A percentile compares a stretch with the other conserved stretches of the same genome.
phyloP scores from a whole-genome alignment of 2,113 vertebrate genomes.

The Archilochus colubris region DNA sequence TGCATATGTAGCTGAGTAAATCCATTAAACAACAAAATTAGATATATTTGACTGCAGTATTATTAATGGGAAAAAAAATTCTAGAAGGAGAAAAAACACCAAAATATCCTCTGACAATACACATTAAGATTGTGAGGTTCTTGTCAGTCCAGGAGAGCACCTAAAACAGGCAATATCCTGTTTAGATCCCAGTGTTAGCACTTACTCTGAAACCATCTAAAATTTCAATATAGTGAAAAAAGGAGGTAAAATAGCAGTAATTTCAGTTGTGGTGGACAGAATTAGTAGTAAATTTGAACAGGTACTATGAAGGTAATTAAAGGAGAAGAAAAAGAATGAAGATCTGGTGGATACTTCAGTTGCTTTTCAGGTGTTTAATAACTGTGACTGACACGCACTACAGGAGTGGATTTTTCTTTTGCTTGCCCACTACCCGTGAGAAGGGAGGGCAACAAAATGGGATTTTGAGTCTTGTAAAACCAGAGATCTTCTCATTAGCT shows the following conservation, averaged over 20 bases:
- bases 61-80: background rate
- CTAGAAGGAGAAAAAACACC: background rate
- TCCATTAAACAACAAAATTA: background rate
- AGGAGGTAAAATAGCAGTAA: background rate
- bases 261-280: fast-evolving
- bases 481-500: background rate
- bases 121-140: background rate
- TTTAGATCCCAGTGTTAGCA: background rate
- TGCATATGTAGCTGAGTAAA: background rate
- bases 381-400: background rate
- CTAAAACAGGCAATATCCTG: background rate
- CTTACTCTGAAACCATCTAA: background rate
- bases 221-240: background rate
- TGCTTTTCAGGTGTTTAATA: background rate
- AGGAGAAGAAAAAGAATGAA: background rate
- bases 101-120: background rate
- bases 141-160: background rate
- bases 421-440: fast-evolving
- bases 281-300: background rate
- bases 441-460: background rate
- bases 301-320: background rate
- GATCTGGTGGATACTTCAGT: background rate
- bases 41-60: background rate
- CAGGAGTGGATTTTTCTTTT: background rate
- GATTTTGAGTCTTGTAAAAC: fast-evolving